phyloP scores from a whole-genome alignment of 2,797 vertebrate species.

The Peromyscus aztecus region DNA sequence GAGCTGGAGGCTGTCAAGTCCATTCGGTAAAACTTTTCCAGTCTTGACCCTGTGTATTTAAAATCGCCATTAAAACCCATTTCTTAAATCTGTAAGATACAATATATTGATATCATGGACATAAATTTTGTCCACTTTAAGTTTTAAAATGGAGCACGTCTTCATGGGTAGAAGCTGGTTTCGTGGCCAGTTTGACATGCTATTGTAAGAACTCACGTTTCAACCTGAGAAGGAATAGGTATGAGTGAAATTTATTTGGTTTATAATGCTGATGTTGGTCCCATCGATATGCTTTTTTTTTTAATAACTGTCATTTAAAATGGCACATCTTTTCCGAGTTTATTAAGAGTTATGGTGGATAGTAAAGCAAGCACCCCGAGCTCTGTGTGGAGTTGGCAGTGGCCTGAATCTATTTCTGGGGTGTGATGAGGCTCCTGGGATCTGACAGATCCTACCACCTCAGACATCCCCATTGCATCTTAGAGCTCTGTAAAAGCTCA shows the following conservation, averaged over 20 bases:
- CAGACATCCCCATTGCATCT: neutral
- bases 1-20: slow-evolving; percentile 67
- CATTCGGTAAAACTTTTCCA: slow-evolving; percentile 74
- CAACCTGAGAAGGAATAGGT: slow-evolving; percentile 45
- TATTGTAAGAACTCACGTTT: slow-evolving; percentile 24
- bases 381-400: neutral
- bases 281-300: neutral
- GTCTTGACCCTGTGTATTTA: neutral
- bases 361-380: neutral
- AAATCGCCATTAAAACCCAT: neutral
- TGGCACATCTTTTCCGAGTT: slow-evolving; percentile 41
- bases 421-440: neutral
- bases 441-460: neutral
- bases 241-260: neutral
- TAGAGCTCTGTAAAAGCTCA: neutral
- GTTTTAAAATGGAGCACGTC: neutral
- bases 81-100: neutral
- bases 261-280: neutral
- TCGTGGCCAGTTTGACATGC: neutral
- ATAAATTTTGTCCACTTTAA: neutral
- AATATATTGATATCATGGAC: neutral
- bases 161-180: slow-evolving; percentile 17
- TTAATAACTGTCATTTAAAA: neutral
- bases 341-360: neutral
- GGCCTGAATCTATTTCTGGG: neutral